phyloP scores from a whole-genome alignment of 2,888 invertebrate species.

The Embidobia sp. region DNA sequence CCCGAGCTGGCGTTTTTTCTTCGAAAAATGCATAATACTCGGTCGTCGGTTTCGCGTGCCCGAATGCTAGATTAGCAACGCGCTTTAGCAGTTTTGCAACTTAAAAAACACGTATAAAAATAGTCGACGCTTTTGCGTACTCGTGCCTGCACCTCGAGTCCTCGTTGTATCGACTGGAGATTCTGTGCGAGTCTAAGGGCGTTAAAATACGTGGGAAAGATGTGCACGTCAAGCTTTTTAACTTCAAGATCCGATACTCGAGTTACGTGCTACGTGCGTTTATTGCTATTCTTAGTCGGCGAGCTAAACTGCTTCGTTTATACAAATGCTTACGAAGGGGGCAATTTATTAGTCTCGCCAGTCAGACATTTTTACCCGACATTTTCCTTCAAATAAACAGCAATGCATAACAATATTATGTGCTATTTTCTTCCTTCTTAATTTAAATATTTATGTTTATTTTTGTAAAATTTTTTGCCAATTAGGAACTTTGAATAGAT shows the following conservation, averaged over 20 bases:
- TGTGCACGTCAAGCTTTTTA: conserved; percentile 47
- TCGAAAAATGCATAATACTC: conserved; percentile 23
- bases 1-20: background rate
- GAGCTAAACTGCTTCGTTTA: conserved; percentile 28
- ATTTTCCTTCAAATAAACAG: too few relatives aligned
- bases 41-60: conserved; percentile 1
- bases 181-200: conserved; percentile 55
- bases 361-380: too few relatives aligned
- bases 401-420: too few relatives aligned
- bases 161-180: conserved; percentile 58
- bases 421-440: too few relatives aligned
- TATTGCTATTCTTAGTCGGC: conserved; percentile 35
- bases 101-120: conserved; percentile 27
- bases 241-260: conserved; percentile 56
- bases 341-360: too few relatives aligned
- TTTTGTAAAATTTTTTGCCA: too few relatives aligned
- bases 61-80: conserved; percentile 2
- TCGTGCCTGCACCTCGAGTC: conserved; percentile 46
- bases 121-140: conserved; percentile 52
- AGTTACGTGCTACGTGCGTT: conserved; percentile 49
- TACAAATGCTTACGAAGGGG: too few relatives aligned
- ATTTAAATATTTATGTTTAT: too few relatives aligned
- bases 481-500: too few relatives aligned
- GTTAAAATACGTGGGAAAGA: conserved; percentile 56
- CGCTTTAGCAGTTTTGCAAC: conserved; percentile 10